Evolutionary conservation across 2,888 invertebrate genomes (phyloP), one percentile per base, ranked within the genome.

Genomic region (Thumatha senex): DNA sequence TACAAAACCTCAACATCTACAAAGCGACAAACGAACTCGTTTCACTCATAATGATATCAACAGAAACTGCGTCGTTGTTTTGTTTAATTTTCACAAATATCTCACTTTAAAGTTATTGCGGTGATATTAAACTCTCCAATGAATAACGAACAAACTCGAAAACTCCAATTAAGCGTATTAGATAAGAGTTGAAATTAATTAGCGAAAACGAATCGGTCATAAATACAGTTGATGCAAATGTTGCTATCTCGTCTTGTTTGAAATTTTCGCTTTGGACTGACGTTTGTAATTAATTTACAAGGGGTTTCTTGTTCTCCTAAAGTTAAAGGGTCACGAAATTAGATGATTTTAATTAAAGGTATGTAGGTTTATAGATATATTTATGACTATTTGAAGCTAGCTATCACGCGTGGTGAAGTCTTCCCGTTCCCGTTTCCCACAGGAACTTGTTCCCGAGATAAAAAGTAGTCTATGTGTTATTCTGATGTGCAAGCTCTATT

Each of bases 171-270:
- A 78, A 73, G 77, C 72, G 73, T 74, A 78, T 79, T 76, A 77
- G 80, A 82, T 78, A 79, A 78, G 79, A 78, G 77, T 74, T 71
- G 67, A 82, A 84, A 85, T 85, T 86, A 86, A 86, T 86, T 84
- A 83, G 77, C 59, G 76, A 72, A 70, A 77, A 75, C 76, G 78
- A 71, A 78, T 75, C 71, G 74, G 65, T 72, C 72, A 78, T 83
- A 83, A 85, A 84, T 86, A 84, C 66, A 56, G 63, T 63, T 65
- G 74, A 70, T 68, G 48, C 67, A 70, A 70, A 72, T 74, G 76
- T 68, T 79, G 69, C 67, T 75, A 70, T 64, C 63, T 60, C 54
- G 54, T 62, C 41, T 55, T 63, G 66, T 70, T 72, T 38, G 44
- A 53, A 69, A 72, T 69, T 75, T 61, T 58, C 67, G 61, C 46